Evolutionary conservation across 2,888 invertebrate genomes (phyloP), one percentile per base, ranked within the genome.

Genomic region (Drosophila testacea): DNA sequence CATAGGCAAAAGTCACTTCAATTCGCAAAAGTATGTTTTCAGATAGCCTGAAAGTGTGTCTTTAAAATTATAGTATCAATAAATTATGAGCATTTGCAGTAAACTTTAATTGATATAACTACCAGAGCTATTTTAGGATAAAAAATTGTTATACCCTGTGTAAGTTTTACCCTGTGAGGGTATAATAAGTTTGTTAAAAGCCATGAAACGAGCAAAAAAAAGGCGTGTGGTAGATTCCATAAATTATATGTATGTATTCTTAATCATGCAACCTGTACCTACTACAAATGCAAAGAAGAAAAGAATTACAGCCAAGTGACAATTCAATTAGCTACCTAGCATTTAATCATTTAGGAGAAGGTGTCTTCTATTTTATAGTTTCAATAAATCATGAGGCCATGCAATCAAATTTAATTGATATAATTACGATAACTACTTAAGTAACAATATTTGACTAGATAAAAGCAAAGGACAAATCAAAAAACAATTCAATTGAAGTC

Each of bases 41-140:
- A 36, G 11, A 0, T 10, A 4, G 10, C 36, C 36, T 3, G 2
- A 0, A 36, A 4, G 9, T 2, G 36, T 36, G 36, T 11, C 36
- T 36, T 36, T 10, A 36, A 7, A 10, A 11, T 36, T 11, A 36
- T 10, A 2, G 11, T 36, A 36, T 36, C 36, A 36, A 32, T 32
- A 32, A 32, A 2, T 32, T 32, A 32, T 32, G 7, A 32, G 32
- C 32, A 3, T 9, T 9, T 7, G 0, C 22, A 50, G 10, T 7
- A 11, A 16, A 41, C 9, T 13, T 36, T 55, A 55, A 55, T 44
- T 55, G 38, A n/a, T 34, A 44, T 55, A 55, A 55, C 44, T 55
- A 34, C 11, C 7, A 28, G 4, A 11, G 7, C 4, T 51, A 38
- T 50, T 4, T 6, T 11, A 32, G 7, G 6, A 13, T 22, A 22